Evolutionary conservation across 2,888 invertebrate species (phyloP).

Genomic region (Punctoribates punctum): DNA sequence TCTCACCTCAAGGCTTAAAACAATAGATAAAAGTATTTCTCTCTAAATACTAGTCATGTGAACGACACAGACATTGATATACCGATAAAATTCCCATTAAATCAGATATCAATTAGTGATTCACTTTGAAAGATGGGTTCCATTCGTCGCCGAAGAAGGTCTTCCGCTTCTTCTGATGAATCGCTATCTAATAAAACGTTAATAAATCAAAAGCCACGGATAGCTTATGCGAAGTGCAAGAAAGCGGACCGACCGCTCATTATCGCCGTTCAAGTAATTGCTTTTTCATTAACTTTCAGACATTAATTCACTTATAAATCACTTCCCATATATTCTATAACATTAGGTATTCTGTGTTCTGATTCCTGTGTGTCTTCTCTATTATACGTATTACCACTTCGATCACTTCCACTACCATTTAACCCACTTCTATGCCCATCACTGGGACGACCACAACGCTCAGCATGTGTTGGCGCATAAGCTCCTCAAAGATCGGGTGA

Average conservation of each 20-base stretch:
- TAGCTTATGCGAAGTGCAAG: conserved; percentile 39
- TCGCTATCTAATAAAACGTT: neutral
- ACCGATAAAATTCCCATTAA: neutral
- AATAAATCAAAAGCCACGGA: neutral
- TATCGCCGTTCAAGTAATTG: conserved; percentile 22
- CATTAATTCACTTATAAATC: neutral
- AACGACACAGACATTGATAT: neutral
- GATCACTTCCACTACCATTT: conserved; percentile 49
- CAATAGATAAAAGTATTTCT: neutral
- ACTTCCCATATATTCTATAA: neutral
- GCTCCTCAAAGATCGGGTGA: conserved; percentile 42
- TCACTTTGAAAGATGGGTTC: neutral
- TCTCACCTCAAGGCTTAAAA: neutral
- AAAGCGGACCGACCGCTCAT: conserved; percentile 25
- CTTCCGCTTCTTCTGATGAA: conserved; percentile 34
- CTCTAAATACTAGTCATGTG: neutral
- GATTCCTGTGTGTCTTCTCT: conserved; percentile 42
- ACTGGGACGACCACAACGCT: conserved; percentile 47
- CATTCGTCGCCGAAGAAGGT: conserved; percentile 34
- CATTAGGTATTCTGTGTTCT: conserved; percentile 44
- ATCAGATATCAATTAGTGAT: neutral
- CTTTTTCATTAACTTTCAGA: neutral
- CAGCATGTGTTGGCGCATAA: conserved; percentile 49
- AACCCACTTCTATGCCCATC: conserved; percentile 47
- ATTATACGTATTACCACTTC: conserved; percentile 48